Conservation (phyloP, 2,113 vertebrate genomes). For the Amia ocellicauda region DNA sequence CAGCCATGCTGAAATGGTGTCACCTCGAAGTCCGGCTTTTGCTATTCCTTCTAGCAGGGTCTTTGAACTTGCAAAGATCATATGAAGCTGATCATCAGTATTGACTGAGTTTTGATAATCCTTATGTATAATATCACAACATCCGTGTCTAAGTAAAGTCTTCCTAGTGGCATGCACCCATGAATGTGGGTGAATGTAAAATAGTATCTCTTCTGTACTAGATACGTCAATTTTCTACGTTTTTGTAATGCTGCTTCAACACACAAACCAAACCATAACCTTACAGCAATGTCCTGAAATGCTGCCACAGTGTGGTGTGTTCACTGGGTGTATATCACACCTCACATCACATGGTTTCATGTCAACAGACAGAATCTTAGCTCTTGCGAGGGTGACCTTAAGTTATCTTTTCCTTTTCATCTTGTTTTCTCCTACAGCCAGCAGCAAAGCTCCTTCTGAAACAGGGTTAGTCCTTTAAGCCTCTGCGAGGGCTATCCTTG, state of each 20-base stretch:
- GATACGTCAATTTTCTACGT: background rate
- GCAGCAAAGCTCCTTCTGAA: background rate
- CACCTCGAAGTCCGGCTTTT: background rate
- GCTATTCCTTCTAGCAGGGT: background rate
- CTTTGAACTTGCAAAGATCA: slow-evolving; percentile 21
- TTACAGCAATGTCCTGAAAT: no score
- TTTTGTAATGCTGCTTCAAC: no score
- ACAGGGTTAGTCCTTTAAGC: background rate
- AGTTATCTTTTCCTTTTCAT: background rate
- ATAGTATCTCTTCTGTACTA: background rate
- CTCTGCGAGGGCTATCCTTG: background rate
- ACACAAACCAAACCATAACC: no score
- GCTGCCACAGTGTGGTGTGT: no score
- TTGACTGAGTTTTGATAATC: slow-evolving; percentile 4
- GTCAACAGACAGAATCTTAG: background rate
- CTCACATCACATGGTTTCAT: no score
- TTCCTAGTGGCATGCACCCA: background rate
- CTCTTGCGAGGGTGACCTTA: background rate
- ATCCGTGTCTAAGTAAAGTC: background rate
- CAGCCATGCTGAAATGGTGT: no score
- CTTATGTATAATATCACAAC: background rate
- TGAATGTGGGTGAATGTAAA: background rate
- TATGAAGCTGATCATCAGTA: background rate
- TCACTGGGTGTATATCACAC: no score
- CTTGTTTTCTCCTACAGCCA: background rate